Evolutionary conservation across 2,797 vertebrate genomes (phyloP), one percentile per base, ranked within the genome.

Genomic region (Apogon hyalosoma): DNA sequence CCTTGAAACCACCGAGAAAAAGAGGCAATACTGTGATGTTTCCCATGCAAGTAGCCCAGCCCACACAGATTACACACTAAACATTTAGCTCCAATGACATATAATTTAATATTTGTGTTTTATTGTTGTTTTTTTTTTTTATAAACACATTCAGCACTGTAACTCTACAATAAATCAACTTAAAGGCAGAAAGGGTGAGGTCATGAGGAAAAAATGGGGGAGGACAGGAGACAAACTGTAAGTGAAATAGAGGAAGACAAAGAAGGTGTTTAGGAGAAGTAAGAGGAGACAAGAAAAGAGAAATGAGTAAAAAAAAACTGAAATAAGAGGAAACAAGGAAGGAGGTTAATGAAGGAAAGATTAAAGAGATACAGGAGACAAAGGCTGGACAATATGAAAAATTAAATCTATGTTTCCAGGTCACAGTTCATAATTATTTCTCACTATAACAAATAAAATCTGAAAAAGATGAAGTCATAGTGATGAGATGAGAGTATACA

Each of bases 91-190:
- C 8, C 16, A 18, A 4, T 50, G 48, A 45, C 54, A 61, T 48
- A 53, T 70, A 24, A 24, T 33, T 41, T 13, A 45, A 54, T 55
- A 39, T 45, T 18, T 39, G 12, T n/a, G 50, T 33, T 69, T 45
- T 52, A 41, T 24, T 24, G 21, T 24, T 24, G 21, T 24, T 24
- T 24, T 24, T 24, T 59, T 57, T 41, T 47, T 14, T 46, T n/a
- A n/a, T n/a, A n/a, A n/a, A 64, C 53, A 16, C 18, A 50, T 42
- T 55, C 48, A 51, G 68, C 58, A 13, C 21, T 2, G 43, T 33
- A 33, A 68, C 33, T 8, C 11, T 0, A 14, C 24, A 21, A 75
- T 86, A 82, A 79, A 87, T 83, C 64, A 61, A 54, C 46, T 55
- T 38, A 19, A 56, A 66, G 55, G 52, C 21, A 54, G 41, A 59